Base-by-base conservation (phyloP, 2,888 invertebrate genomes). In the Archaeoteleia sp. region DNA sequence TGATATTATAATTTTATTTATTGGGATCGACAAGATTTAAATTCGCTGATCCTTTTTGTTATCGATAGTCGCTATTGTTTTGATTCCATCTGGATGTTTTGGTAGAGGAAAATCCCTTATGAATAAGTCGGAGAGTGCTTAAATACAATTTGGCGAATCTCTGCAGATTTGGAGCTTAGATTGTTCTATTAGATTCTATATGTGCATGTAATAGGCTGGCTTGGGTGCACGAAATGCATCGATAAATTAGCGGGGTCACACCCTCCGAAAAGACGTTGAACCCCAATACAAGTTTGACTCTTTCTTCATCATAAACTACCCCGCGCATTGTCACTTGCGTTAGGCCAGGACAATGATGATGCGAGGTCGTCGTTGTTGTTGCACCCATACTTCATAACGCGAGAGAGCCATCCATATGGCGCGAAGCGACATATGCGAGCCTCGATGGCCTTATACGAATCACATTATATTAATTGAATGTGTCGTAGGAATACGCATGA, bases 401-500 rank as follows among this genome's bases (percentile, higher is more conserved):
- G 54, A n/a, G n/a, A 55, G 49, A 68, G 66, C 66, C 69, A 71
- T 75, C 74, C 76, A 76, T 76, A 75, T 76, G 75, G 75, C 73
- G 73, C 70, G 39, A 55, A 46, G 48, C 71, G 71, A 73, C 77
- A 75, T 75, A 75, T 74, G 76, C 70, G 71, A 57, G 43, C 23
- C 53, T 55, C 7, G 61, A 57, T 48, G 46, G 58, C 65, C 55
- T 63, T 71, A 70, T 74, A 69, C 70, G 70, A 75, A 75, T 75
- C 67, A 70, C 71, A 75, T 75, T 71, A 74, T 74, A 74, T 75
- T 76, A 78, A 78, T 78, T 74, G 72, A 78, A 78, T 75, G 62
- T 46, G 39, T 48, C 54, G 58, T 60, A 53, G 55, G 66, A 67
- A 65, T 54, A 53, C 61, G 57, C 68, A 67, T 67, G 70, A 67